Percentiles rank a stretch among this genome's conserved stretches.
Conservation (phyloP, 2,113 vertebrate species). For the Passer domesticus region DNA sequence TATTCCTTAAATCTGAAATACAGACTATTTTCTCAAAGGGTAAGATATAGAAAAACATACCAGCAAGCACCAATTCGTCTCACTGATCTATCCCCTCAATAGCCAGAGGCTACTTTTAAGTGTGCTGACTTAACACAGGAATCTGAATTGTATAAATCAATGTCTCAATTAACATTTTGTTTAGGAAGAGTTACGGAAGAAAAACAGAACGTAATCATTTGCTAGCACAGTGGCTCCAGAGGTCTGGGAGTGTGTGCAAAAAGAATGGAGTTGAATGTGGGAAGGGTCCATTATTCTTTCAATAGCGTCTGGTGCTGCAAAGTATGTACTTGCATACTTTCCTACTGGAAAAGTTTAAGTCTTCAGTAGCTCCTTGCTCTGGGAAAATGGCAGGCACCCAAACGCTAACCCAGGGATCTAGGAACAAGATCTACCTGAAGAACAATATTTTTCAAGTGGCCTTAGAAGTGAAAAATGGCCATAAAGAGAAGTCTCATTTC, state of each 20-base stretch:
- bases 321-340: conserved; percentile 54
- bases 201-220: conserved; percentile 57
- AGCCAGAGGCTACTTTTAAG: conserved; percentile 8
- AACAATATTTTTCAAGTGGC: conserved; percentile 65
- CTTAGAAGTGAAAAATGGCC: conserved; percentile 54
- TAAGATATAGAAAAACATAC: background rate
- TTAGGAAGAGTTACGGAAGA: conserved; percentile 34
- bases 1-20: background rate
- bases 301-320: conserved; percentile 60
- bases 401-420: conserved; percentile 41
- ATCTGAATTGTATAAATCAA: conserved; percentile 39
- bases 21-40: background rate
- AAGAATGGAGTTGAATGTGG: conserved; percentile 56
- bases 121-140: background rate
- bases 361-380: conserved; percentile 52
- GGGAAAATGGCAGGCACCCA: conserved; percentile 65
- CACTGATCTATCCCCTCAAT: background rate
- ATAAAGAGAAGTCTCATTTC: conserved; percentile 36
- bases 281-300: conserved; percentile 71
- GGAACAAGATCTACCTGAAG: conserved; percentile 59
- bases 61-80: conserved; percentile 3
- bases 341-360: conserved; percentile 62
- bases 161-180: conserved; percentile 44
- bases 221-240: conserved; percentile 47
- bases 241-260: conserved; percentile 20